phyloP scores from a whole-genome alignment of 2,888 invertebrate genomes.

The Lithosia quadra region DNA sequence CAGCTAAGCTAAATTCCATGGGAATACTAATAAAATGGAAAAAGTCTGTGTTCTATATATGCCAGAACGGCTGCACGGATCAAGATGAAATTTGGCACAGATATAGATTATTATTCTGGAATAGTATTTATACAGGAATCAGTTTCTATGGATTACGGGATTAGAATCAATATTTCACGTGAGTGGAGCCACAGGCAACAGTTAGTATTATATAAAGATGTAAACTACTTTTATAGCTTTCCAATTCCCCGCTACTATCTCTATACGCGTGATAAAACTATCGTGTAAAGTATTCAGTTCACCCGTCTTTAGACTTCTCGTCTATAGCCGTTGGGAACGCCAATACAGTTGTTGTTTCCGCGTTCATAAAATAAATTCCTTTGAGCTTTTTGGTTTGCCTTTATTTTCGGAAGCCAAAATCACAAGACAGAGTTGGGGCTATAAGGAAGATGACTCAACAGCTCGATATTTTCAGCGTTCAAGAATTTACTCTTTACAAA shows the following conservation, averaged over 20 bases:
- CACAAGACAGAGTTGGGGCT: not conserved
- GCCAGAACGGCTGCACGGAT: not conserved
- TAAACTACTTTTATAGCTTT: not conserved
- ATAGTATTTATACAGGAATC: not conserved
- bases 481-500: too few relatives aligned
- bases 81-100: not conserved
- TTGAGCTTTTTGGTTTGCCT: not conserved
- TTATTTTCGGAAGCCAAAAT: not conserved
- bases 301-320: not conserved
- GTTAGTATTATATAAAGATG: not conserved
- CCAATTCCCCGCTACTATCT: not conserved
- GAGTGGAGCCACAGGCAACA: not conserved
- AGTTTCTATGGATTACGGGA: not conserved
- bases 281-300: not conserved
- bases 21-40: not conserved
- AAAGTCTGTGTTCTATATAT: not conserved
- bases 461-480: too few relatives aligned
- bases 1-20: too few relatives aligned
- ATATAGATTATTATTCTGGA: not conserved
- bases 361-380: constrained; percentile 1
- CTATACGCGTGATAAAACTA: not conserved
- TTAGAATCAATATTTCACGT: not conserved
- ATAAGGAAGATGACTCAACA: too few relatives aligned
- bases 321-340: not conserved
- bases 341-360: not conserved